A percentile compares a stretch with the other conserved stretches of the same genome.
These are phyloP conservation scores for Boloria euphrosyne DNA, from an alignment of 2,888 invertebrate species.

Conservation along the genomic window DNA sequence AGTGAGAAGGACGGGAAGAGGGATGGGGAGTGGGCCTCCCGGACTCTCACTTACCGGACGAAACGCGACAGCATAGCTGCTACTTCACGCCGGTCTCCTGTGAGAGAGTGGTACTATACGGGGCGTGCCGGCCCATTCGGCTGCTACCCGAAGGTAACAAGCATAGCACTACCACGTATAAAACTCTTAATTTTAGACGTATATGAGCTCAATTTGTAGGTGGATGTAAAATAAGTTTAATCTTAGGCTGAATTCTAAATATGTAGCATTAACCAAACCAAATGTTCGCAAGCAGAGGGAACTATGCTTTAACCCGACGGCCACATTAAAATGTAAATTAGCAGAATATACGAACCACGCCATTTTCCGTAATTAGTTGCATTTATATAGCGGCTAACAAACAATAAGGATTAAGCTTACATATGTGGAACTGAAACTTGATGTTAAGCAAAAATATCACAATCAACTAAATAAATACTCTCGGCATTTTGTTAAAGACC, in stretches of 20 bases:
- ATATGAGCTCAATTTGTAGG: no score
- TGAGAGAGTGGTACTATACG: no score
- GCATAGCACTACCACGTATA: no score
- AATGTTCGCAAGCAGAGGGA: not conserved
- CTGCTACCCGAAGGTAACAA: no score
- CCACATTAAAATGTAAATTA: conserved; percentile 16
- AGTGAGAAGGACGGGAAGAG: no score
- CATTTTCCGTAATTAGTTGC: conserved; percentile 15
- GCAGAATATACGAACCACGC: not conserved
- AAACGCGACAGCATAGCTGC: no score
- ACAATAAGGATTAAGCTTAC: conserved; percentile 17
- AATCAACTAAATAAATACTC: not conserved
- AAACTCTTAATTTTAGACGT: no score
- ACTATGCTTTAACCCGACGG: not conserved
- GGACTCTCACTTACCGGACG: no score
- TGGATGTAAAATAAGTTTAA: not conserved
- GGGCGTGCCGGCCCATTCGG: no score
- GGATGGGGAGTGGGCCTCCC: no score
- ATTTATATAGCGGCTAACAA: conserved; percentile 14
- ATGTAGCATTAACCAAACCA: not conserved
- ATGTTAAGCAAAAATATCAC: not conserved
- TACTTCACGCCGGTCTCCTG: no score
- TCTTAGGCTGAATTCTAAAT: not conserved
- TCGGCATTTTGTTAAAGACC: not conserved
- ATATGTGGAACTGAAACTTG: not conserved